phyloP scores from a whole-genome alignment of 2,113 vertebrate genomes.

The Raphicerus campestris region DNA sequence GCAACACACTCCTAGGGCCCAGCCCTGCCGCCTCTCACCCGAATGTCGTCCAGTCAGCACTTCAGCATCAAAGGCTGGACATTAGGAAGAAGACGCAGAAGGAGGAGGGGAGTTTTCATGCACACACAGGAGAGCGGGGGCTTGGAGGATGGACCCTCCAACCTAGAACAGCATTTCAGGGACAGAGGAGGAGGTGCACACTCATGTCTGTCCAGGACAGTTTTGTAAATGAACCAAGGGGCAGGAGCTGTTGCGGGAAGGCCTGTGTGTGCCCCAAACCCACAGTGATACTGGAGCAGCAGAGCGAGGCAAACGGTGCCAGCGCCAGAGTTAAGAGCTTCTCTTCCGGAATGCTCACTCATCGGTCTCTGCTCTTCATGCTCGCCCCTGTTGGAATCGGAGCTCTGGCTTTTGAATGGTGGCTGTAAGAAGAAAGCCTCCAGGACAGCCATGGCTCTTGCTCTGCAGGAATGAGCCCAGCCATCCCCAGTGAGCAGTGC shows the following conservation, averaged over 20 bases:
- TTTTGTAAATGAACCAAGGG: fast-evolving
- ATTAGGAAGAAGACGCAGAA: fast-evolving
- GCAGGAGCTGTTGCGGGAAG: fast-evolving
- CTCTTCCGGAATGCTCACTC: background rate
- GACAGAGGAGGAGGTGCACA: background rate
- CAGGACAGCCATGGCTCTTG: background rate
- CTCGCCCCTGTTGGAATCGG: fast-evolving
- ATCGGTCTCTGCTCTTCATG: fast-evolving
- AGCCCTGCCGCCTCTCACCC: background rate
- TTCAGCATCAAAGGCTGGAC: background rate
- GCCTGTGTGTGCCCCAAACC: fast-evolving
- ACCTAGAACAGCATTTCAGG: no score
- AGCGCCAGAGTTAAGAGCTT: no score
- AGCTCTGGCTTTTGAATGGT: background rate
- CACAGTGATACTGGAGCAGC: fast-evolving
- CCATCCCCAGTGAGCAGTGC: background rate
- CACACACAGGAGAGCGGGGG: background rate
- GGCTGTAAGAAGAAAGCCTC: background rate
- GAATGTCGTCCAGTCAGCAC: fast-evolving
- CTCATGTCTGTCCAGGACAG: fast-evolving
- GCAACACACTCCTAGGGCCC: background rate
- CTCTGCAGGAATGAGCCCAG: background rate
- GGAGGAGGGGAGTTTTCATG: background rate
- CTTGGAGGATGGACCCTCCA: background rate
- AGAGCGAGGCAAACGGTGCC: fast-evolving